Evolutionary conservation across 2,888 invertebrate genomes (phyloP), one percentile per base, ranked within the genome.

Genomic region (Dichetophora obliterata): DNA sequence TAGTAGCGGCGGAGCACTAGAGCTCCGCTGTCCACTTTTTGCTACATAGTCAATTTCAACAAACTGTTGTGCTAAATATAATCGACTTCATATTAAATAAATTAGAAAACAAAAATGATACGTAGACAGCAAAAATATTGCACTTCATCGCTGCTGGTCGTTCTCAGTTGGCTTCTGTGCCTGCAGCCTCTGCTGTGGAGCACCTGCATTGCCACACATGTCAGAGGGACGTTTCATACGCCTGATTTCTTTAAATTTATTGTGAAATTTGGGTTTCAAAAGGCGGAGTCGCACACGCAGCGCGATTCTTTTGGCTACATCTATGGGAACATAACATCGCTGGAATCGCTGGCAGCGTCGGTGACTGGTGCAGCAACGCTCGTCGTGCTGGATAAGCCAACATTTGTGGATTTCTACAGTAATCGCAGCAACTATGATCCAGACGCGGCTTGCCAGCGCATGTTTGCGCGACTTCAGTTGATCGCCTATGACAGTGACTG

Each of bases 211-310:
- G 83, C 84, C 68, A 92, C 92, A 8, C 94, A 93, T 85, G 89
- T 94, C 66, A 91, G 90, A 81, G 94, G 94, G 57, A 91, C 91
- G 6, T 94, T 93, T 88, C 91, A 91, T 80, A 91, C 92, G 3
- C 90, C 91, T 68, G 94, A 95, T 68, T 96, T 96, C 89, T 98
- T 97, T 88, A 94, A 95, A 89, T 97, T 98, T 90, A 91, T 99
- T 73, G 93, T 96, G 27, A 98, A 98, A 89, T 99, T 98, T 90
- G 98, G 98, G 77, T 96, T 98, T 88, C 98, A 98, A 90, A 97
- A 98, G 90, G 98, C 98, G 16, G 96, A 97, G 88, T 92, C 94
- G 61, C 94, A 96, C 88, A 93, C 94, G 83, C 93, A 94, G 84
- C 94, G 93, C 83, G 94, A 95, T 85, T 96, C 97, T 81, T 95